Evolutionary conservation across 2,113 vertebrate species (phyloP), one percentile per base, ranked within the genome.

Genomic region (Aptenodytes forsteri): DNA sequence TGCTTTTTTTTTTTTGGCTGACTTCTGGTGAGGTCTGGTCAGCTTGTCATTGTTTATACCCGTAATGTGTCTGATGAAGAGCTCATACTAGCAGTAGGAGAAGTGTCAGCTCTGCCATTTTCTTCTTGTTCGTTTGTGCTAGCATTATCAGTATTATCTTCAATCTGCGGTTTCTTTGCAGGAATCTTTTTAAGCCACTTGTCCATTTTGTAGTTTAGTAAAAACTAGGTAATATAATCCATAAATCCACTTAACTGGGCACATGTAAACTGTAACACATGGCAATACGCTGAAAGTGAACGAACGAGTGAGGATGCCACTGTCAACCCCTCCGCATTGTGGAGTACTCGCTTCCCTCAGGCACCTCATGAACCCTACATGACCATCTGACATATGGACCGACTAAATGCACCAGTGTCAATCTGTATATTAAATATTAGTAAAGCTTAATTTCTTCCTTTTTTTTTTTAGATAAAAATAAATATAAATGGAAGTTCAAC

Each of bases 241-340:
- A 71, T n/a, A 95, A 83, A 85, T 90, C 50, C 75, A 93, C 56
- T 84, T 87, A 82, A 82, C 11, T 55, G 61, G 30, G 46, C 27
- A 55, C 21, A 54, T 5, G 8, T 52, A 87, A 73, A 93, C 49
- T 52, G 38, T 55, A 80, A 36, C n/a, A 55, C 9, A 32, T 38
- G 1, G 2, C 49, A 92, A 59, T 34, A 76, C 3, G 1, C 30
- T 80, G 56, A 59, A 90, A 83, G 62, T 8, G 56, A 86, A 89
- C 0, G 1, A 79, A 50, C 11, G 52, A 83, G 16, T 11, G 20
- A 84, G 30, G 36, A 46, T 50, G 36, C 29, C 25, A 40, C 46
- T 70, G 65, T 49, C 47, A 71, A 32, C 0, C 11, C 11, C 11
- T 40, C 25, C 10, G 1, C 0, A 0, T 8, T 61, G 49, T 4